A percentile compares a stretch with the other conserved stretches of the same genome.
Conservation (phyloP, 2,113 vertebrate species). For the Peromyscus maniculatus region DNA sequence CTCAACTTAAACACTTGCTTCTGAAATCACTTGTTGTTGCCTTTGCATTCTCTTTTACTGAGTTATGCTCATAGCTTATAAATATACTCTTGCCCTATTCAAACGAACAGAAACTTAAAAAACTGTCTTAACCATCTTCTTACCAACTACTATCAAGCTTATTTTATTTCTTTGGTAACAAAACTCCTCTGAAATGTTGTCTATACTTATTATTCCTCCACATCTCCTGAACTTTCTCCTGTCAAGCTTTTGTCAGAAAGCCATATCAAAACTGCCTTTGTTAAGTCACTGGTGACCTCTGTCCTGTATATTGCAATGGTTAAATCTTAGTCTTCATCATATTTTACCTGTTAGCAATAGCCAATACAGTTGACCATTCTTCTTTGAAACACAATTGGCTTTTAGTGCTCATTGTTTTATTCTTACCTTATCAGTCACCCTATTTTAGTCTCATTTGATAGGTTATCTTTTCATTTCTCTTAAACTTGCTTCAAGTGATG, state of each 20-base stretch:
- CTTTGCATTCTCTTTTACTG: constrained; percentile 44
- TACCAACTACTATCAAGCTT: not conserved
- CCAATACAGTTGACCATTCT: constrained; percentile 14
- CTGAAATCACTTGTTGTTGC: not conserved
- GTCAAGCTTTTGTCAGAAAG: not conserved
- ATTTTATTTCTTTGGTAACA: constrained; percentile 22
- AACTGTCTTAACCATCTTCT: not conserved
- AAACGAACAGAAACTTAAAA: not conserved
- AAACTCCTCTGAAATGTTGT: not conserved
- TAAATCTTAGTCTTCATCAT: not conserved
- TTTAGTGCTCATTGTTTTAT: not conserved
- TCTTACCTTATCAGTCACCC: not conserved
- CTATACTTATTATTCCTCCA: not conserved
- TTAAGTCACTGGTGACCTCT: not conserved
- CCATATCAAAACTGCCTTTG: not conserved
- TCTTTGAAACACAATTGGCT: constrained; percentile 32
- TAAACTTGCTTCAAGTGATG: not conserved
- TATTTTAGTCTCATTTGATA: constrained; percentile 17
- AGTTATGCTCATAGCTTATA: not conserved
- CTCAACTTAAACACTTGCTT: constrained; percentile 27
- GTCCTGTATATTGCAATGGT: not conserved
- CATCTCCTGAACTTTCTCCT: constrained; percentile 11
- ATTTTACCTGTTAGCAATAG: constrained; percentile 31
- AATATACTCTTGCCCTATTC: constrained; percentile 27
- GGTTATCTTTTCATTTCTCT: not conserved